These are phyloP conservation scores for Macaria notata DNA, from an alignment of 2,888 invertebrate species.

Conservation along the genomic window DNA sequence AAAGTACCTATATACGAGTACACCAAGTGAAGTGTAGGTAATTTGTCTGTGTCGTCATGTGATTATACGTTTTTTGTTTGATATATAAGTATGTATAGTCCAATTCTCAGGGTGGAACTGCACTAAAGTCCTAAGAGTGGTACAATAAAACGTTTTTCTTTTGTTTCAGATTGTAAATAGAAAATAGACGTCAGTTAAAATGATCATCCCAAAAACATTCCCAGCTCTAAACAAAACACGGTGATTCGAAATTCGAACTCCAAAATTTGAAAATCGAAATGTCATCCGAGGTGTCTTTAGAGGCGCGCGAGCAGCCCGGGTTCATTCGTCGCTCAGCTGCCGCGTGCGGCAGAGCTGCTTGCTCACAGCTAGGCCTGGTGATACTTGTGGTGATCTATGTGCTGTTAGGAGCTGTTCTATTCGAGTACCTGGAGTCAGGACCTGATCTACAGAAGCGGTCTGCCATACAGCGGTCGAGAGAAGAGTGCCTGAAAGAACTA, in stretches of 20 bases:
- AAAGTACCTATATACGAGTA: too few relatives aligned
- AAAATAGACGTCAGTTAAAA: conserved; percentile 8
- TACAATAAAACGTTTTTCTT: not conserved
- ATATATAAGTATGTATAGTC: too few relatives aligned
- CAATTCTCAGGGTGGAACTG: too few relatives aligned
- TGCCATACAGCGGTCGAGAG: conserved; percentile 83
- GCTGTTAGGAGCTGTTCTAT: conserved; percentile 88
- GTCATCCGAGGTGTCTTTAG: conserved; percentile 76
- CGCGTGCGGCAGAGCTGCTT: conserved; percentile 81
- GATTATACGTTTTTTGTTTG: too few relatives aligned
- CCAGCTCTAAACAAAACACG: not conserved
- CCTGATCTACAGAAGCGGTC: conserved; percentile 84
- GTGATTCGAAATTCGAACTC: conserved; percentile 2
- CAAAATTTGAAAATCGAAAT: conserved; percentile 41
- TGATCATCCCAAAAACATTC: conserved; percentile 1
- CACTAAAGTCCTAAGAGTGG: too few relatives aligned
- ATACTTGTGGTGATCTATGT: conserved; percentile 88
- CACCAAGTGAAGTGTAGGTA: too few relatives aligned
- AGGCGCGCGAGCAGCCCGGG: conserved; percentile 66
- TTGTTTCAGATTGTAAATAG: conserved; percentile 18
- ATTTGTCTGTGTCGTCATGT: too few relatives aligned
- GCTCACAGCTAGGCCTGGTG: conserved; percentile 87
- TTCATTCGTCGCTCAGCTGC: conserved; percentile 55
- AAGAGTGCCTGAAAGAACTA: conserved; percentile 87
- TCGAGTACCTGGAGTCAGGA: conserved; percentile 88